These are phyloP conservation scores for Hiodon tergisus DNA, from an alignment of 2,113 vertebrate species.

Conservation along the genomic window DNA sequence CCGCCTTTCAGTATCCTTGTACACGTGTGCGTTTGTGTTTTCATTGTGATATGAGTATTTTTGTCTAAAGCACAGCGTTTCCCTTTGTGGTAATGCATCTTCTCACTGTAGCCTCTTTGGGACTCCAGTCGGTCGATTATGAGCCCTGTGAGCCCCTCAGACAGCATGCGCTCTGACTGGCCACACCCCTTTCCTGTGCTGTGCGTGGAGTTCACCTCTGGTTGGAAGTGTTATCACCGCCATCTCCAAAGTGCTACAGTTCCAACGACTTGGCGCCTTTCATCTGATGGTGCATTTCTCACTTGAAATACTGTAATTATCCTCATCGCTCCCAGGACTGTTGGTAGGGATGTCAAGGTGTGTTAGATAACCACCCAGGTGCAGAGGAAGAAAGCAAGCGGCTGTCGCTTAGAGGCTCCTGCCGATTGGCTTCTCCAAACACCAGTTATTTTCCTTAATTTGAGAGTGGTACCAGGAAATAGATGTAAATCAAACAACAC, in stretches of 20 bases:
- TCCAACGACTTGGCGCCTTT: constrained; percentile 26
- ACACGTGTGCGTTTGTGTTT: no score
- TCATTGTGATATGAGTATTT: not conserved
- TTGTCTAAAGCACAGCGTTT: constrained; percentile 20
- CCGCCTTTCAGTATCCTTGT: no score
- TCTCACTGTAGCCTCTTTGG: constrained; percentile 31
- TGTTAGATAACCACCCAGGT: constrained; percentile 34
- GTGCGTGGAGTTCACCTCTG: not conserved
- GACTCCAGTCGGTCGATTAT: constrained; percentile 36
- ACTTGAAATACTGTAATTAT: constrained; percentile 31
- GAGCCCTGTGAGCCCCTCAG: constrained; percentile 24
- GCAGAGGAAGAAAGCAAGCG: not conserved
- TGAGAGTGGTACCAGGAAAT: constrained; percentile 3
- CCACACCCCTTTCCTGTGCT: constrained; percentile 16
- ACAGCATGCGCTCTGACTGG: constrained; percentile 17
- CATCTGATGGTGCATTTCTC: constrained; percentile 23
- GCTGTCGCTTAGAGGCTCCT: constrained; percentile 12
- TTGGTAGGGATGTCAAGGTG: constrained; percentile 32
- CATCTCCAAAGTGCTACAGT: constrained; percentile 23
- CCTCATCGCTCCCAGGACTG: constrained; percentile 12
- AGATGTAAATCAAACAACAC: constrained; percentile 1
- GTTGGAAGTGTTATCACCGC: constrained; percentile 7
- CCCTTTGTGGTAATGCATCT: constrained; percentile 12
- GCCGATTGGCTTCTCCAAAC: not conserved
- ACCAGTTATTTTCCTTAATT: constrained; percentile 17